Evolutionary conservation across 2,797 vertebrate genomes (phyloP), one percentile per base, ranked within the genome.

Genomic region (Crocodylus rhombifer): DNA sequence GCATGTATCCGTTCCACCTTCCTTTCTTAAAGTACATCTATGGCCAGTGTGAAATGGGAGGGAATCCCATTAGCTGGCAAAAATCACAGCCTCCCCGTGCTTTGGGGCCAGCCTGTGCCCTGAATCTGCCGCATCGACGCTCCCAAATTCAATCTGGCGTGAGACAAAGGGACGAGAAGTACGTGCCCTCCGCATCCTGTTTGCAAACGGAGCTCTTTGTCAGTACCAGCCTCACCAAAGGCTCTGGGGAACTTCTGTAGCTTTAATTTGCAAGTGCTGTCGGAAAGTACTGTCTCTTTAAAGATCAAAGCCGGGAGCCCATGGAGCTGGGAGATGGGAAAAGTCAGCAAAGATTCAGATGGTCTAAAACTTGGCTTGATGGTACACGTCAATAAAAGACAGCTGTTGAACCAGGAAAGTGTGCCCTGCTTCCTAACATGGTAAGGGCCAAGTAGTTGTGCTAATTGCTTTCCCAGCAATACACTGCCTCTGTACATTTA

Each of bases 391-490:
- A 30, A 80, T 84, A 15, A 74, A 91, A 33, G 67, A 75, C 89
- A 67, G 92, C 84, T 51, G 28, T 0, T 1, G 65, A 3, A 14
- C 28, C 0, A 55, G 1, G 88, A 30, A 77, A 85, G 84, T 2
- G 0, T 67, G 60, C 81, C 75, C 81, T 67, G 61, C 60, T 14
- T 61, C 69, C 67, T 67, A 51, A 69, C 13, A 0, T 82, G 89
- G 89, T 84, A 88, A 79, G 91, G 95, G 89, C 93, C 91, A 87
- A 75, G 83, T 3, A 30, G 36, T 14, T 14, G 60, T 75, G 86
- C 76, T 95, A 96, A 96, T 94, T 96, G 85, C 64, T 96, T 92
- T 96, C 93, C 77, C 91, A 95, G 90, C 95, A 97, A 96, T 84
- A 90, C 73, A 60, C 82, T 58, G 86, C 71, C 93, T 95, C 81